Conservation (phyloP, 1,140 invertebrate genomes). For the Atta texana region DNA sequence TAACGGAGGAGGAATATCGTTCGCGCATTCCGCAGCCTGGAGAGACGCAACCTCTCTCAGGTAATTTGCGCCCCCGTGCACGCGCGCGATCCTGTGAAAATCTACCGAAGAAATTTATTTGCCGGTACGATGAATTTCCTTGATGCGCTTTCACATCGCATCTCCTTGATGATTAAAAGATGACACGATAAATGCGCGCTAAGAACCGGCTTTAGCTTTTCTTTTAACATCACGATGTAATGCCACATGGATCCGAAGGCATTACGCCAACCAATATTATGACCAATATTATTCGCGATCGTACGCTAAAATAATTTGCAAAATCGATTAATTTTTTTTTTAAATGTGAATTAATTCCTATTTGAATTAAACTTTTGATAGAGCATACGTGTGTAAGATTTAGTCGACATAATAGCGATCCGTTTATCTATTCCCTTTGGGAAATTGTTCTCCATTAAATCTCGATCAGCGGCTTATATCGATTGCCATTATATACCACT, state of each 20-base stretch:
- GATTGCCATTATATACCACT: slow-evolving; percentile 13
- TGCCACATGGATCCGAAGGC: neutral
- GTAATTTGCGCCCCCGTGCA: slow-evolving; percentile 39
- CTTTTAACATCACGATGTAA: slow-evolving; percentile 16
- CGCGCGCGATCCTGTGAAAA: slow-evolving; percentile 29
- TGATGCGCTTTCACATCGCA: neutral
- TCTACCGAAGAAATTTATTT: slow-evolving; percentile 58
- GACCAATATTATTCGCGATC: slow-evolving; percentile 35
- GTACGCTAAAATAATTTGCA: neutral
- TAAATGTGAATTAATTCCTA: neutral
- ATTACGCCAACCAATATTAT: neutral
- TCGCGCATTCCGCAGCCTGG: slow-evolving; percentile 2
- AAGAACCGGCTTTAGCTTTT: neutral
- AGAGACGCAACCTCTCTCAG: slow-evolving; percentile 26
- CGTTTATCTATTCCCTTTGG: slow-evolving; percentile 23
- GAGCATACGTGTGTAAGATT: neutral
- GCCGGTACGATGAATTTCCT: slow-evolving; percentile 29
- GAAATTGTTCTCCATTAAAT: slow-evolving; percentile 23
- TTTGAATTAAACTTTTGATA: neutral
- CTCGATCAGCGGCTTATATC: slow-evolving; percentile 14
- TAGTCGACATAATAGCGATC: neutral
- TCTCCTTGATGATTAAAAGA: slow-evolving; percentile 43
- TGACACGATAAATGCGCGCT: slow-evolving; percentile 24
- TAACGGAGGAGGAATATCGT: slow-evolving; percentile 37
- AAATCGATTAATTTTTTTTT: slow-evolving; percentile 41